These are phyloP conservation scores for Cataglyphis hispanica DNA, from an alignment of 1,140 invertebrate species.

Conservation along the genomic window DNA sequence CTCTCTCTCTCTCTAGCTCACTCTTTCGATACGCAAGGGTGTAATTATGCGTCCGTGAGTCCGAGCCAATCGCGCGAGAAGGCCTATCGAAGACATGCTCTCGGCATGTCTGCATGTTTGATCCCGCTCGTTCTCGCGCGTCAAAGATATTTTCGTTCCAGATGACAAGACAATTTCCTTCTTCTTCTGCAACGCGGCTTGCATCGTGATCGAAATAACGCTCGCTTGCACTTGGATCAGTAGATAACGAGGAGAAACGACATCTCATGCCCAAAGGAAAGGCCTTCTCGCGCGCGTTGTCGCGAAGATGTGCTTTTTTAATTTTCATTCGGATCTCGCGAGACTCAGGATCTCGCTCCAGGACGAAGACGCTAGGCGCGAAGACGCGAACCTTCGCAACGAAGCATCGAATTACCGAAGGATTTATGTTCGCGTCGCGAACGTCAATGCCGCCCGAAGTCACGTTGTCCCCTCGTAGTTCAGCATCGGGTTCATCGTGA, in stretches of 20 bases:
- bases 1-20: background rate
- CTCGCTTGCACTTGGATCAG: conserved; percentile 76
- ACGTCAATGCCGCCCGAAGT: conserved; percentile 29
- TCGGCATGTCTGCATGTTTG: background rate
- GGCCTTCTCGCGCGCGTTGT: background rate
- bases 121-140: conserved; percentile 18
- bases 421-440: conserved; percentile 49
- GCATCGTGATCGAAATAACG: conserved; percentile 70
- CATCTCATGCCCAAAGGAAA: background rate
- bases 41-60: conserved; percentile 73
- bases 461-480: conserved; percentile 49
- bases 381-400: background rate
- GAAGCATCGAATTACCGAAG: conserved; percentile 44
- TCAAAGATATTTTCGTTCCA: conserved; percentile 26
- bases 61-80: conserved; percentile 29
- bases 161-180: background rate
- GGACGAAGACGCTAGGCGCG: background rate
- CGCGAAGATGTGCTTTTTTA: background rate
- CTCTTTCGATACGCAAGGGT: conserved; percentile 64
- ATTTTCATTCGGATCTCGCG: background rate
- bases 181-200: background rate
- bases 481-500: conserved; percentile 73
- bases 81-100: conserved; percentile 34
- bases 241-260: conserved; percentile 73
- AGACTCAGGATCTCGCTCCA: background rate